These are phyloP conservation scores for Peromyscus maniculatus DNA, from an alignment of 2,113 vertebrate species.

Conservation along the genomic window DNA sequence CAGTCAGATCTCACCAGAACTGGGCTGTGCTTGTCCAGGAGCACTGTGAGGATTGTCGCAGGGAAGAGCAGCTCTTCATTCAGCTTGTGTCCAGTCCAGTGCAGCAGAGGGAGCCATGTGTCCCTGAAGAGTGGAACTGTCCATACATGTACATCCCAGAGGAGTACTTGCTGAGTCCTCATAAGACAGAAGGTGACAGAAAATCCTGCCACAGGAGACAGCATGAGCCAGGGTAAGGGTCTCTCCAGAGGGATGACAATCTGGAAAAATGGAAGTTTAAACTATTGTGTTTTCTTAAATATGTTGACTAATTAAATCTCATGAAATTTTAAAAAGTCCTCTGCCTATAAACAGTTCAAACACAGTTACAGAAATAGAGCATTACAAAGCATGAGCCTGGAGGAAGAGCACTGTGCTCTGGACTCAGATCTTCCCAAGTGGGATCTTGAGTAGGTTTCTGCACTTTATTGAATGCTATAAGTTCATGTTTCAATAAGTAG, in stretches of 20 bases:
- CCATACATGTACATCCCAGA: rapidly evolving
- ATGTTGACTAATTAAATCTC: neutral
- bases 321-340: neutral
- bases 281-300: neutral
- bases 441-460: neutral
- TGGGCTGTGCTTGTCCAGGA: neutral
- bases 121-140: neutral
- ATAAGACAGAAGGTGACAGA: neutral
- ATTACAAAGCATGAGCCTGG: neutral
- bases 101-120: neutral
- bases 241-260: neutral
- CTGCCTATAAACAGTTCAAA: neutral
- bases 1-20: neutral
- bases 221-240: neutral
- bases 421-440: neutral
- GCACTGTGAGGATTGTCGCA: neutral
- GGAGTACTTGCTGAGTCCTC: neutral
- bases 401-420: neutral
- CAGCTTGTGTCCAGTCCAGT: neutral
- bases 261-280: neutral
- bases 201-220: neutral
- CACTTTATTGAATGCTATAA: neutral
- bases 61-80: neutral
- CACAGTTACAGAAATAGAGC: neutral
- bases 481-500: neutral